Evolutionary conservation across 2,113 vertebrate genomes (phyloP).

Genomic region (Rana temporaria): DNA sequence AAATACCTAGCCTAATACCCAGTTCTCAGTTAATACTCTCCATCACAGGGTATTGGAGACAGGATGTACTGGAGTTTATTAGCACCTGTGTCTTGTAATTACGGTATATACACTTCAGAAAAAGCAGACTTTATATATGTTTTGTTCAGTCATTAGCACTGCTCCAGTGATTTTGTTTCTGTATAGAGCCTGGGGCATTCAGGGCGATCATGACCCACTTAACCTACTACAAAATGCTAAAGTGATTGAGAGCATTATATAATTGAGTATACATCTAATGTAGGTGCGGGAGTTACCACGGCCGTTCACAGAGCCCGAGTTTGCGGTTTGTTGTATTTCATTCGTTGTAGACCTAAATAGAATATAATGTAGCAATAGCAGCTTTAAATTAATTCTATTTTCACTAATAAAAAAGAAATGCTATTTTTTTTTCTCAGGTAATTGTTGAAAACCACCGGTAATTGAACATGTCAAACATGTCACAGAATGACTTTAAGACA

Average conservation of each 20-base stretch:
- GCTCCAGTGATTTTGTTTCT: background rate
- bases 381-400: no score
- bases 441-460: no score
- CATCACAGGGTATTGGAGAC: background rate
- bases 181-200: background rate
- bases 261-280: background rate
- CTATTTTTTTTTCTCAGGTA: no score
- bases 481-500: no score
- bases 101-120: background rate
- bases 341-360: no score
- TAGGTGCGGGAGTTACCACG: background rate
- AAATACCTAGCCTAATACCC: no score
- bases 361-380: no score
- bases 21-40: no score
- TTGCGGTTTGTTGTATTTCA: no score
- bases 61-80: background rate
- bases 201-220: background rate
- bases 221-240: background rate
- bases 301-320: background rate
- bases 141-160: constrained; percentile 1
- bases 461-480: no score
- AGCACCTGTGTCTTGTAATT: constrained; percentile 18
- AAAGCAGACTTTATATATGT: background rate
- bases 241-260: background rate
- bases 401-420: no score